These are phyloP conservation scores for Podocnemis expansa DNA, from an alignment of 2,113 vertebrate genomes.

Conservation along the genomic window DNA sequence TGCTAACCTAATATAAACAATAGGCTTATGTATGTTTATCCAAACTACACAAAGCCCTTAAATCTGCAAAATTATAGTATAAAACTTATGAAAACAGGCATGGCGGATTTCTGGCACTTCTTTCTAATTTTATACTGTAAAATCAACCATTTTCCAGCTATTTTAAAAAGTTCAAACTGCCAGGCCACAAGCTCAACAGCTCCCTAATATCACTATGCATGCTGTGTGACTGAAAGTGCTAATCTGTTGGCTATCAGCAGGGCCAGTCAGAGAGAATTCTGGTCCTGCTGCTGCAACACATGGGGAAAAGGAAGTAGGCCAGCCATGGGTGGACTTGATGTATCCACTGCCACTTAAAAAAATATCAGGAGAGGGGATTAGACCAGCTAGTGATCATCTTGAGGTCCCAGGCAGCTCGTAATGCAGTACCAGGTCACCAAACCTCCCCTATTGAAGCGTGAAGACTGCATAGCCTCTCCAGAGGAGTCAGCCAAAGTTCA, in stretches of 20 bases:
- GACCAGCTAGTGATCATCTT: neutral
- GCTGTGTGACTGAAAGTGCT: neutral
- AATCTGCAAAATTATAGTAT: neutral
- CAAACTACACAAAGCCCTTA: neutral
- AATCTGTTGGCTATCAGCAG: neutral
- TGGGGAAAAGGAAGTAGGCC: neutral
- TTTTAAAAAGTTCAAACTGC: neutral
- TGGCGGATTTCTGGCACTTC: neutral
- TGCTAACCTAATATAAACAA: neutral
- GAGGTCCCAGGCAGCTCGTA: neutral
- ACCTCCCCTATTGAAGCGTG: accelerated
- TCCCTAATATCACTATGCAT: neutral
- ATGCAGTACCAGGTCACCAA: neutral
- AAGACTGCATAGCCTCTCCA: neutral
- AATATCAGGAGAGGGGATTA: too few species aligned
- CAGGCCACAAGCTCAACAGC: neutral
- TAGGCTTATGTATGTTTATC: neutral
- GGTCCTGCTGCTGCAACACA: neutral
- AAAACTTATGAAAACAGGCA: neutral
- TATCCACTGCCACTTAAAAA: neutral
- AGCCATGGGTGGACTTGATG: neutral
- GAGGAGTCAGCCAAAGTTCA: neutral
- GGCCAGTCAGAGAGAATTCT: neutral
- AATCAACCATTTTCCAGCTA: neutral
- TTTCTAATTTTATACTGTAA: neutral